Conservation (phyloP, 2,797 vertebrate species). For the Acropternis orthonyx region DNA sequence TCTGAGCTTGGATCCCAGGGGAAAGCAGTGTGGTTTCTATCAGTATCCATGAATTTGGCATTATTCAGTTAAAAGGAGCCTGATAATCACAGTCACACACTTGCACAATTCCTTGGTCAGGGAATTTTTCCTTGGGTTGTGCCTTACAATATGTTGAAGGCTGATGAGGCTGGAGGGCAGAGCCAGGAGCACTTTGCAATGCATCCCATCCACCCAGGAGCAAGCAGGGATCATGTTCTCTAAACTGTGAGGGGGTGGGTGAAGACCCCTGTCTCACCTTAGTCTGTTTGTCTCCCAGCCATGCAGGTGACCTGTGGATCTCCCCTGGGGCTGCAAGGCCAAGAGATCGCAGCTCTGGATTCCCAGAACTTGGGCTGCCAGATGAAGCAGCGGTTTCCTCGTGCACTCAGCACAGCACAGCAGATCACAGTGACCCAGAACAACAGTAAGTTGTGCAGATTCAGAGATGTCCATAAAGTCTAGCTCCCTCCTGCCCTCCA, state of each 20-base stretch:
- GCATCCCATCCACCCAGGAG: neutral
- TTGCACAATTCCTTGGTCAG: neutral
- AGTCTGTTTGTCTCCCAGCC: neutral
- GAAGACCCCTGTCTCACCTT: neutral
- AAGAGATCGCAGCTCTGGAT: neutral
- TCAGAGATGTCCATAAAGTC: rapidly evolving
- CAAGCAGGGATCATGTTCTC: rapidly evolving
- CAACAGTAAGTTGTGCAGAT: constrained; percentile 52
- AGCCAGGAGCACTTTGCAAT: neutral
- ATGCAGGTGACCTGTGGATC: constrained; percentile 9
- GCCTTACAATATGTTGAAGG: neutral
- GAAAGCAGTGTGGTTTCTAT: neutral
- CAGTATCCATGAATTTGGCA: neutral
- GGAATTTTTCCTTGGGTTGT: neutral
- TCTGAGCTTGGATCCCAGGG: neutral
- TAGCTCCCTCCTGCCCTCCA: neutral
- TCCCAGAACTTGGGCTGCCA: constrained; percentile 18
- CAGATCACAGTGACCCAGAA: neutral
- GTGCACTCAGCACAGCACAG: neutral
- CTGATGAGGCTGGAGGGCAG: neutral
- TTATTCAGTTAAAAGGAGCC: neutral
- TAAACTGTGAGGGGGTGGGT: neutral
- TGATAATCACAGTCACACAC: neutral
- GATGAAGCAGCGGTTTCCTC: constrained; percentile 17
- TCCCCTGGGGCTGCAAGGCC: neutral